Evolutionary conservation across 2,113 vertebrate species (phyloP).

Genomic region (Galemys pyrenaicus): DNA sequence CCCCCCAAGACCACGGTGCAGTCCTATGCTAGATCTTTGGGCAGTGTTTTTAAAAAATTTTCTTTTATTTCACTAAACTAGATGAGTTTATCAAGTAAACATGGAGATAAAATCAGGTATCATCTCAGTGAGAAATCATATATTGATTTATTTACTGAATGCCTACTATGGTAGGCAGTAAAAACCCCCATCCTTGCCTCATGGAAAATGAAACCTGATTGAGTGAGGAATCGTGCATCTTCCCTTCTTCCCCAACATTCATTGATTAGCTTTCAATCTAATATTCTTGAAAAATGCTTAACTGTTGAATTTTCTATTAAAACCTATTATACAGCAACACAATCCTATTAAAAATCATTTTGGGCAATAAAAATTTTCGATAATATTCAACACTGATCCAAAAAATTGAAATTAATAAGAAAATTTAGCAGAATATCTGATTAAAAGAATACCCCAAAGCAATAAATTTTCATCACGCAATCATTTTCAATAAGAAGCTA

Average conservation of each 20-base stretch:
- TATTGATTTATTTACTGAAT: conserved; percentile 15
- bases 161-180: neutral
- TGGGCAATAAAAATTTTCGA: neutral
- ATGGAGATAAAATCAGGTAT: neutral
- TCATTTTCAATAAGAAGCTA: neutral
- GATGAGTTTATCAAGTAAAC: conserved; percentile 14
- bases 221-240: neutral
- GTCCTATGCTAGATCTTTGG: neutral
- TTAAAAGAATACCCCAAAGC: conserved; percentile 31
- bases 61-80: neutral
- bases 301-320: conserved; percentile 29
- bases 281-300: conserved; percentile 36
- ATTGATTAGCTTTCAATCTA: neutral
- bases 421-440: conserved; percentile 27
- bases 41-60: neutral
- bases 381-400: conserved; percentile 20
- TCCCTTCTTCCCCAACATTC: neutral
- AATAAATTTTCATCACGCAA: neutral
- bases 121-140: neutral
- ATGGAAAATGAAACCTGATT: neutral
- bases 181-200: neutral
- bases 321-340: neutral
- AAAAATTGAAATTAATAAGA: conserved; percentile 44
- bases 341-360: conserved; percentile 22
- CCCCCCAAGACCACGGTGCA: neutral